A percentile compares a stretch with the other conserved stretches of the same genome.
These are phyloP conservation scores for Chymomyza costata DNA, from an alignment of 1,140 invertebrate species.

Conservation along the genomic window DNA sequence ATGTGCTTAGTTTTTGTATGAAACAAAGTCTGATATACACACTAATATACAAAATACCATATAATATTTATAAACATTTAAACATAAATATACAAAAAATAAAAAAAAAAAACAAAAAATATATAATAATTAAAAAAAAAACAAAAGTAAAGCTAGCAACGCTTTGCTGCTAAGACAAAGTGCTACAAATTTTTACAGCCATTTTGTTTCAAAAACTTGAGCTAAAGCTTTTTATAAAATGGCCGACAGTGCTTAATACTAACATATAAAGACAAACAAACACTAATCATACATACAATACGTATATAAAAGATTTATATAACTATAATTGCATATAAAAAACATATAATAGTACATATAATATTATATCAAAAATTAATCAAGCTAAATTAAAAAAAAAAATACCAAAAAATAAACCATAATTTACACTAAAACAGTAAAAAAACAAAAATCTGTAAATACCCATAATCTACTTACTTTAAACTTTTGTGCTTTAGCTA, in stretches of 20 bases:
- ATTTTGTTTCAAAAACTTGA: slow-evolving; percentile 35
- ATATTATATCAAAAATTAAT: neutral
- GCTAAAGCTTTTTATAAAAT: slow-evolving; percentile 37
- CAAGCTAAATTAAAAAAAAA: neutral
- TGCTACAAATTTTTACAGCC: slow-evolving; percentile 38
- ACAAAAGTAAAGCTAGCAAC: slow-evolving; percentile 36
- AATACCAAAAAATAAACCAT: neutral
- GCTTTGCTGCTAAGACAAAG: slow-evolving; percentile 46
- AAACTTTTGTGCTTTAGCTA: slow-evolving; percentile 47
- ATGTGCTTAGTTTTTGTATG: slow-evolving; percentile 71
- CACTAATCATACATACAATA: slow-evolving; percentile 9
- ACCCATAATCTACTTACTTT: slow-evolving; percentile 40
- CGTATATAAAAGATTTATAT: slow-evolving; percentile 14
- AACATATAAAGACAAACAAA: slow-evolving; percentile 4
- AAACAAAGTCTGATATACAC: slow-evolving; percentile 73
- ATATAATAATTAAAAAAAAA: slow-evolving; percentile 23
- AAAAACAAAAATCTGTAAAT: slow-evolving; percentile 48
- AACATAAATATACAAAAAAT: slow-evolving; percentile 61
- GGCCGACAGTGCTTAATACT: slow-evolving; percentile 41
- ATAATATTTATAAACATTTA: slow-evolving; percentile 62
- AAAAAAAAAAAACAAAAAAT: slow-evolving; percentile 9
- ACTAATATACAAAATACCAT: slow-evolving; percentile 68
- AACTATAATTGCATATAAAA: slow-evolving; percentile 12
- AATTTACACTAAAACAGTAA: slow-evolving; percentile 1
- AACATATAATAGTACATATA: slow-evolving; percentile 6